Evolutionary conservation across 2,888 invertebrate genomes (phyloP).

Genomic region (Drosophila percnosoma): DNA sequence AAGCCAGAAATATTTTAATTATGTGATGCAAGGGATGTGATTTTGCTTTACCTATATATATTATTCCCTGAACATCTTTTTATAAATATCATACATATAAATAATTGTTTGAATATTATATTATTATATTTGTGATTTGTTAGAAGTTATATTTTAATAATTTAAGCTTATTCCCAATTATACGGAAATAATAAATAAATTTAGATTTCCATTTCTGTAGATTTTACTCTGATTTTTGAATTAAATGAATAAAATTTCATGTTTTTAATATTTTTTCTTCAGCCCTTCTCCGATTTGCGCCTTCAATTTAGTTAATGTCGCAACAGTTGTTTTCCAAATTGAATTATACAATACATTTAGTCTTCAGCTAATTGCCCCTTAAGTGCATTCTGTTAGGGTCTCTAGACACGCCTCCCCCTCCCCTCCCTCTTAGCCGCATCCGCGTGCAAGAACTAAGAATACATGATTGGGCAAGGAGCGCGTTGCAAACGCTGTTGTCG

Average conservation of each 20-base stretch:
- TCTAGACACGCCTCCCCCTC: neutral
- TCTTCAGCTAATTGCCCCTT: conserved; percentile 50
- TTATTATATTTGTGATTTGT: neutral
- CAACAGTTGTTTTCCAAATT: conserved; percentile 44
- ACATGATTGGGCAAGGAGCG: conserved; percentile 19
- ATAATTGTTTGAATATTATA: neutral
- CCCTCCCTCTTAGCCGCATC: neutral
- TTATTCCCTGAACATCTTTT: neutral
- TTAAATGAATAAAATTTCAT: neutral
- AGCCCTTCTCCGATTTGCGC: neutral
- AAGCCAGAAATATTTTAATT: conserved; percentile 1
- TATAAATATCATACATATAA: neutral
- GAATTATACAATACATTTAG: conserved; percentile 54
- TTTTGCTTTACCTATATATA: neutral
- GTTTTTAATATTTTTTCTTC: neutral
- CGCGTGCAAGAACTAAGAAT: conserved; percentile 9
- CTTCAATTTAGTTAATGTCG: conserved; percentile 1
- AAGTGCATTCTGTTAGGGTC: conserved; percentile 31
- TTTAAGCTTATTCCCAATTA: neutral
- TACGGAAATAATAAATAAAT: neutral
- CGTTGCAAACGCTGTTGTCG: conserved; percentile 12
- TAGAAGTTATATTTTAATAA: neutral
- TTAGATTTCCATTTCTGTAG: neutral
- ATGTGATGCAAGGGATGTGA: neutral
- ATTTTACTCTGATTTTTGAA: neutral